phyloP scores from a whole-genome alignment of 2,113 vertebrate species.

The Canis aureus region DNA sequence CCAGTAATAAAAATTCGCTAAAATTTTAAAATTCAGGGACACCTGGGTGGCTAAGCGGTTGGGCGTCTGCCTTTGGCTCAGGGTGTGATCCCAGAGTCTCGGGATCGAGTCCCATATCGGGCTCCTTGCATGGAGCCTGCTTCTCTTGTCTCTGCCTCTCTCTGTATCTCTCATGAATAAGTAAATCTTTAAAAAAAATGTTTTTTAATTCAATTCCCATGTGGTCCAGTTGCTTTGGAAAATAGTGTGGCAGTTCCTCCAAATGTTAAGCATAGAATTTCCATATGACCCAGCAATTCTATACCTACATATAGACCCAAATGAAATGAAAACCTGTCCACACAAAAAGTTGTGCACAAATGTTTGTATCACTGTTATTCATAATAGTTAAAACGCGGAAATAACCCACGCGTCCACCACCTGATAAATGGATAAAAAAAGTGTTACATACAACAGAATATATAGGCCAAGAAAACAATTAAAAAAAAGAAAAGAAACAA shows the following conservation, averaged over 20 bases:
- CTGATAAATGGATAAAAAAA: conserved; percentile 31
- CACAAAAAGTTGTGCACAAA: neutral
- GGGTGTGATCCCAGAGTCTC: too few relatives aligned
- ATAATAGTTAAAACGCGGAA: neutral
- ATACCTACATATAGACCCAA: neutral
- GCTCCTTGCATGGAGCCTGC: too few relatives aligned
- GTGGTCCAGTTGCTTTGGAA: neutral
- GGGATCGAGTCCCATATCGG: too few relatives aligned
- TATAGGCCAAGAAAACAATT: neutral
- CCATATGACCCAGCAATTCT: neutral
- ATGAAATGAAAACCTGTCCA: conserved; percentile 35
- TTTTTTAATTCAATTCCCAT: conserved; percentile 75
- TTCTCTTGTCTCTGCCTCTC: too few relatives aligned
- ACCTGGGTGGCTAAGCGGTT: too few relatives aligned
- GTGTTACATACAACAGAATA: neutral
- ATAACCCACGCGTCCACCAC: neutral
- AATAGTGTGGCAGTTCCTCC: conserved; percentile 13
- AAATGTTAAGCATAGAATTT: neutral
- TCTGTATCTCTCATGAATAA: too few relatives aligned
- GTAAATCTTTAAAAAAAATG: too few relatives aligned
- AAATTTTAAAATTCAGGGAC: neutral
- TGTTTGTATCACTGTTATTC: neutral
- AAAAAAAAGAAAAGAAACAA: neutral
- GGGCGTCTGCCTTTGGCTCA: too few relatives aligned
- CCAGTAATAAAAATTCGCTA: conserved; percentile 47